phyloP scores from a whole-genome alignment of 2,113 vertebrate genomes.

The Cynoglossus semilaevis region DNA sequence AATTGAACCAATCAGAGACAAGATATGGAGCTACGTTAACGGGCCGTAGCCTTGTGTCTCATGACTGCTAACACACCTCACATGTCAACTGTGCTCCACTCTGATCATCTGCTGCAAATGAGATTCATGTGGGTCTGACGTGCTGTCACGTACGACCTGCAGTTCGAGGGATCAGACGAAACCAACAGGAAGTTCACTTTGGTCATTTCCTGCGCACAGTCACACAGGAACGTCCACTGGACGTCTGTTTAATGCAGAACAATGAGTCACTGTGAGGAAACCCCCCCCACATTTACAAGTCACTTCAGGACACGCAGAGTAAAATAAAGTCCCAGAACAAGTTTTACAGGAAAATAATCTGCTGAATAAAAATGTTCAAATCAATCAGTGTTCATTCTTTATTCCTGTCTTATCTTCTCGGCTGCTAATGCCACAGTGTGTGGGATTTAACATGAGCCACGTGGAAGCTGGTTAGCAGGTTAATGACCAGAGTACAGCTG shows the following conservation, averaged over 20 bases:
- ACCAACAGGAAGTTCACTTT: background rate
- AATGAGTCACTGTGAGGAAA: no score
- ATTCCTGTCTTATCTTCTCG: no score
- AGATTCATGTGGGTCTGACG: conserved; percentile 44
- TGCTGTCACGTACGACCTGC: background rate
- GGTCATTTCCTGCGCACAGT: no score
- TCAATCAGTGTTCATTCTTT: no score
- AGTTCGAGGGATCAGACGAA: background rate
- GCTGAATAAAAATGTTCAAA: no score
- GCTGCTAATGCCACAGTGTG: background rate
- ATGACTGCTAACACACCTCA: conserved; percentile 51
- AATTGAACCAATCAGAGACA: background rate
- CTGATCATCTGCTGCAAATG: conserved; percentile 51
- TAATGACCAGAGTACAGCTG: conserved; percentile 37
- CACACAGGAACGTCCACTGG: no score
- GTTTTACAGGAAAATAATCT: no score
- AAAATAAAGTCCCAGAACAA: no score
- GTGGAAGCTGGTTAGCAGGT: conserved; percentile 34
- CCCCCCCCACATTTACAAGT: no score
- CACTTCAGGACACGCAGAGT: no score
- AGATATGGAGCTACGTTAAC: conserved; percentile 14
- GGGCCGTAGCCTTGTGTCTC: conserved; percentile 25
- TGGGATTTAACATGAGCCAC: conserved; percentile 32
- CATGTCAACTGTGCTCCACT: conserved; percentile 34
- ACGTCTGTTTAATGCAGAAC: no score